A percentile compares a stretch with the other conserved stretches of the same genome.
Evolutionary conservation across 2,113 vertebrate genomes (phyloP).

Genomic region (Ramphastos sulfuratus): DNA sequence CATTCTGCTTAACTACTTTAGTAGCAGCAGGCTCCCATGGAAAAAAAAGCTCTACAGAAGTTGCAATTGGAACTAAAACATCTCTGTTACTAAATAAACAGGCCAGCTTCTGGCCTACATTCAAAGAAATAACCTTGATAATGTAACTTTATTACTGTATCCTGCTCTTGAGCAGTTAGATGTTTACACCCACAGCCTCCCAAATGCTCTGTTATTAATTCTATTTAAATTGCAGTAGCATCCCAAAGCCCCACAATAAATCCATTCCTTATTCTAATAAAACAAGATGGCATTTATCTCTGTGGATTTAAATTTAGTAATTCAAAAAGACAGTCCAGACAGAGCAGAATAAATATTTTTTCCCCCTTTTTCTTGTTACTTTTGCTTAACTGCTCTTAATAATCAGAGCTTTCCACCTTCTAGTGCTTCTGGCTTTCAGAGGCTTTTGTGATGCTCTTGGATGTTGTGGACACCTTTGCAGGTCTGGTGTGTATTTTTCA

Average conservation of each 20-base stretch:
- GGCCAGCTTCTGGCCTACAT: neutral
- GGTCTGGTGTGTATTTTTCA: neutral
- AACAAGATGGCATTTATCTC: neutral
- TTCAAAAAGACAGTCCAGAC: neutral
- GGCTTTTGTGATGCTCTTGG: neutral
- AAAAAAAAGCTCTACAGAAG: slow-evolving; percentile 10
- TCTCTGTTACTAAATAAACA: slow-evolving; percentile 4
- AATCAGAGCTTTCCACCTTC: fast-evolving
- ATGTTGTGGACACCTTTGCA: neutral
- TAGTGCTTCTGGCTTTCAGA: neutral
- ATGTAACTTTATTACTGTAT: neutral
- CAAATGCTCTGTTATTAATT: neutral
- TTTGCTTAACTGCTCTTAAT: neutral
- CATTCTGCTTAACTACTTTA: slow-evolving; percentile 24
- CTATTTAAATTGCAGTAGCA: neutral
- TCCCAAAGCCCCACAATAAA: neutral
- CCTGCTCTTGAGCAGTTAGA: neutral
- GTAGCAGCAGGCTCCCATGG: neutral
- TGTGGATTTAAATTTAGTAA: neutral
- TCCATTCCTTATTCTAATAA: neutral
- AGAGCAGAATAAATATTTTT: neutral
- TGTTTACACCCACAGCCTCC: neutral
- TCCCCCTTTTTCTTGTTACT: neutral
- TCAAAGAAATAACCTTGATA: neutral
- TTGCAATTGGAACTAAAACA: slow-evolving; percentile 17